phyloP scores from a whole-genome alignment of 2,888 invertebrate species.

The Phoenoteleia sp. region DNA sequence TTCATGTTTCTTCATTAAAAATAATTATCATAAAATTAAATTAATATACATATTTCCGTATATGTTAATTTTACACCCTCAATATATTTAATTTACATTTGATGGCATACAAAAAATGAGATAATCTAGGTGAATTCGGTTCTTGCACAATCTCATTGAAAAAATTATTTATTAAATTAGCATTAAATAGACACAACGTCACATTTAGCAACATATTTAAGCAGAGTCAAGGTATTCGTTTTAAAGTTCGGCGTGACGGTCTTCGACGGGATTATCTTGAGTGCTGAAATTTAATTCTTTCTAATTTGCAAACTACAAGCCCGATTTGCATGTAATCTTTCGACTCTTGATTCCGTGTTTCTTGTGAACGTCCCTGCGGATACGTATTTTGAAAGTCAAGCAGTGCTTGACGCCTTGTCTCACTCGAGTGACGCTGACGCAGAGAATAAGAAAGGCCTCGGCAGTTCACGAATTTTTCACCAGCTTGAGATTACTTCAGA shows the following conservation, averaged over 20 bases:
- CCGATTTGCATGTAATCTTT: constrained; percentile 70
- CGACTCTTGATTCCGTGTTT: constrained; percentile 65
- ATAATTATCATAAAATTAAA: no score
- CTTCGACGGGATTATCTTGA: constrained; percentile 50
- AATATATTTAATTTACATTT: not conserved
- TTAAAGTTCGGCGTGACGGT: not conserved
- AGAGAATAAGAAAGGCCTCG: constrained; percentile 55
- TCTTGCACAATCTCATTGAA: no score
- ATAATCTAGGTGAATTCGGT: no score
- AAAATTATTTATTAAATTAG: no score
- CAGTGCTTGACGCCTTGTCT: constrained; percentile 62
- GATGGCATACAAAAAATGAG: no score
- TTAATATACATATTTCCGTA: no score
- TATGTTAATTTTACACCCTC: no score
- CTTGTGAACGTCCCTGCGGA: constrained; percentile 61
- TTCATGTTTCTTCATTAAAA: no score
- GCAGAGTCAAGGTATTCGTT: not conserved
- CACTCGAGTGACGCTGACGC: constrained; percentile 52
- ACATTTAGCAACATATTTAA: not conserved
- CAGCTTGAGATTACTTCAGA: constrained; percentile 44
- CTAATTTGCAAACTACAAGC: constrained; percentile 69
- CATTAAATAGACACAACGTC: not conserved
- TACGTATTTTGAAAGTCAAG: constrained; percentile 72
- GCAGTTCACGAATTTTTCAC: constrained; percentile 17
- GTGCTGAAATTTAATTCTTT: constrained; percentile 63